These are phyloP conservation scores for Amphiprion ocellaris DNA, from an alignment of 2,113 vertebrate species.

Conservation along the genomic window DNA sequence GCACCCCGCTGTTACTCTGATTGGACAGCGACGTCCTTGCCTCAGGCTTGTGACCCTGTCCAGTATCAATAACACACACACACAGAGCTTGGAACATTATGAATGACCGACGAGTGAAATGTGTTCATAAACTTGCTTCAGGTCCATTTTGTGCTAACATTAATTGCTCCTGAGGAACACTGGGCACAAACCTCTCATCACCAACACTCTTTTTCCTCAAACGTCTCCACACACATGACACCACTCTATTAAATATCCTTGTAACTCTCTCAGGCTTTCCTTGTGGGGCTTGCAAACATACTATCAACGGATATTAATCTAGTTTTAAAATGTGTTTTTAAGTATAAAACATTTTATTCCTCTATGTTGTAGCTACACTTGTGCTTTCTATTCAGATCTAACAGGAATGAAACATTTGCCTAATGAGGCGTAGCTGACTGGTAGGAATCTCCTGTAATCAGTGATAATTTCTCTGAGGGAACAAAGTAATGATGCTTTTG, in stretches of 20 bases:
- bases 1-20: slow-evolving; percentile 77
- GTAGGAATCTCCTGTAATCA: not conserved
- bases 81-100: slow-evolving; percentile 27
- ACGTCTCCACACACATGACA: not conserved
- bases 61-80: slow-evolving; percentile 52
- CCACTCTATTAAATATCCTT: slow-evolving; percentile 4
- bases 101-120: slow-evolving; percentile 43
- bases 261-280: not conserved
- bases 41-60: slow-evolving; percentile 65
- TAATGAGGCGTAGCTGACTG: not conserved
- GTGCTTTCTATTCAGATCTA: not conserved
- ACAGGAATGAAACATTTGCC: not conserved
- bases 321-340: not conserved
- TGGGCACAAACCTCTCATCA: not conserved
- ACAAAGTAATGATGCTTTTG: not conserved
- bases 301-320: not conserved
- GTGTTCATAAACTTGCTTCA: slow-evolving; percentile 49
- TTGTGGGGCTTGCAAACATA: not conserved
- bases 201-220: slow-evolving; percentile 4
- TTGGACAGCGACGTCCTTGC: slow-evolving; percentile 77
- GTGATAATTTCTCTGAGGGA: not conserved
- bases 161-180: slow-evolving; percentile 49
- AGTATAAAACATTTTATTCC: not conserved
- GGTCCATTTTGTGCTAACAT: slow-evolving; percentile 38
- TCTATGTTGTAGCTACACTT: not conserved